Evolutionary conservation across 2,888 invertebrate genomes (phyloP).

Genomic region (Lathronympha strigana): DNA sequence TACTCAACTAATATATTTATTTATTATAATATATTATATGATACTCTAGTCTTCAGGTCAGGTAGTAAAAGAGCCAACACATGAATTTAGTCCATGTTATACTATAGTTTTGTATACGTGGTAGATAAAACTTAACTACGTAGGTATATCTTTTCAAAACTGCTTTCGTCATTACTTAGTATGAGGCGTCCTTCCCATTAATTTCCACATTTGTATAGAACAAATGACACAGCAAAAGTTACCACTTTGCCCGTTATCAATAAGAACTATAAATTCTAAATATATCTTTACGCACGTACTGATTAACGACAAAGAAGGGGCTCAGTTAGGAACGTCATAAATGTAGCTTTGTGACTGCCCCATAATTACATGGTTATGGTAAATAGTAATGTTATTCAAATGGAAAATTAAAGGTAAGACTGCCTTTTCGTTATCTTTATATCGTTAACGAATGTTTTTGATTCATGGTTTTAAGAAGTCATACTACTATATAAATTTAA

Average conservation of each 20-base stretch:
- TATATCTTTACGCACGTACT: neutral
- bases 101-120: no score
- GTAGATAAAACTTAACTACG: no score
- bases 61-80: no score
- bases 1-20: no score
- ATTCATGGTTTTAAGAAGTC: no score
- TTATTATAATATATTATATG: no score
- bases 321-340: neutral
- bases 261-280: neutral
- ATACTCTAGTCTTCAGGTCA: no score
- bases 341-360: constrained; percentile 30
- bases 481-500: no score
- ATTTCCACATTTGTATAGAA: neutral
- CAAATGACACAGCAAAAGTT: neutral
- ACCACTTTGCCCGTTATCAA: neutral
- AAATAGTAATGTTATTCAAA: constrained; percentile 48
- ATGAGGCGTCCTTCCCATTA: constrained; percentile 13
- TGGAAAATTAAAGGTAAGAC: constrained; percentile 53
- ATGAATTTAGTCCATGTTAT: no score
- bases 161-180: constrained; percentile 39
- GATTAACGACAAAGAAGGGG: constrained; percentile 29
- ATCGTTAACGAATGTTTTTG: no score
- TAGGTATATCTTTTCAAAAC: constrained; percentile 13
- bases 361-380: constrained; percentile 50
- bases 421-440: constrained; percentile 14